Evolutionary conservation across 2,113 vertebrate genomes (phyloP).

Genomic region (Paramormyrops kingsleyae): DNA sequence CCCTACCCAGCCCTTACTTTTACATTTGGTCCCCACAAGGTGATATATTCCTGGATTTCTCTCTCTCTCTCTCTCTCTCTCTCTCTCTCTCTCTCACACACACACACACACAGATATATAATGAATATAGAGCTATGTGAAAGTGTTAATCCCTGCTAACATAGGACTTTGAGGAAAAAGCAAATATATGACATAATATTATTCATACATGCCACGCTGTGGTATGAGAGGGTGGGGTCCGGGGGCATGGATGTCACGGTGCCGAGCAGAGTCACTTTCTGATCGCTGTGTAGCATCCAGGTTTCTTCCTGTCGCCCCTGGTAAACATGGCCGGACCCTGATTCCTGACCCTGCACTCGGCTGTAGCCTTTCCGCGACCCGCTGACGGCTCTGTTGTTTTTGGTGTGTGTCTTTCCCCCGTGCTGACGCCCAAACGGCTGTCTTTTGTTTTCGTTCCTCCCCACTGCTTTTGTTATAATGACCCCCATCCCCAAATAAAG

Average conservation of each 20-base stretch:
- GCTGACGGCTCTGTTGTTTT: not conserved
- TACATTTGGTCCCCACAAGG: too few species aligned
- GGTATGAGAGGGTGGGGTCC: not conserved
- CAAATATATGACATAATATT: not conserved
- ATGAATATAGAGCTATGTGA: not conserved
- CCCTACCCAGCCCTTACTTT: not conserved
- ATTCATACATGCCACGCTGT: not conserved
- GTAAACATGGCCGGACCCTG: not conserved
- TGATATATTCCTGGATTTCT: too few species aligned
- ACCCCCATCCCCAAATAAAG: not conserved
- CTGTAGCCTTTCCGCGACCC: not conserved
- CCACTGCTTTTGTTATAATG: constrained; percentile 1
- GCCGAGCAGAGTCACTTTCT: not conserved
- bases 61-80: too few species aligned
- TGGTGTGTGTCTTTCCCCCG: not conserved
- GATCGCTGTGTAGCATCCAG: not conserved
- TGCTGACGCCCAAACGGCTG: not conserved
- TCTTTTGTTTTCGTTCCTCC: not conserved
- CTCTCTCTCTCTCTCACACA: not conserved
- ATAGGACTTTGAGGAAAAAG: not conserved
- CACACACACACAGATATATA: not conserved
- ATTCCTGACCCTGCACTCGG: not conserved
- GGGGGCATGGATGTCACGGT: not conserved
- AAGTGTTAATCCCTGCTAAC: not conserved
- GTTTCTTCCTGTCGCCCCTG: not conserved